phyloP scores from a whole-genome alignment of 2,888 invertebrate species.

The Azorinus chamasolen region DNA sequence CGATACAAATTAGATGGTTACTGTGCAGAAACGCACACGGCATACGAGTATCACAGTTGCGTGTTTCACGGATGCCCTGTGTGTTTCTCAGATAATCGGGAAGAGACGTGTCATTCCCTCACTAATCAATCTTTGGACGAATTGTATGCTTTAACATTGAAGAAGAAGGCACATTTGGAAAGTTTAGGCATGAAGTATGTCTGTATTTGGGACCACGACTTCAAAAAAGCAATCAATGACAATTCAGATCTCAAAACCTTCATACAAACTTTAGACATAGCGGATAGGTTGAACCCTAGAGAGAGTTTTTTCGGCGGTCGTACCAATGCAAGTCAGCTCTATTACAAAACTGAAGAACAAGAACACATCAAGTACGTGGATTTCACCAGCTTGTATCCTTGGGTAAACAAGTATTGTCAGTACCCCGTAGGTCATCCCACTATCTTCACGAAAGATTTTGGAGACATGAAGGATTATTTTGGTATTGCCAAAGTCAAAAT shows the following conservation, averaged over 20 bases:
- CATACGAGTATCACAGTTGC: constrained; percentile 46
- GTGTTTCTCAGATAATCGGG: constrained; percentile 26
- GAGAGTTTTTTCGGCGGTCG: constrained; percentile 76
- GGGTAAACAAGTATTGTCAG: constrained; percentile 64
- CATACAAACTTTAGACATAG: constrained; percentile 13
- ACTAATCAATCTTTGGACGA: constrained; percentile 39
- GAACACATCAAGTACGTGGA: constrained; percentile 70
- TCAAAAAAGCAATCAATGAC: constrained; percentile 24
- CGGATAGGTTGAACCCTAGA: constrained; percentile 55
- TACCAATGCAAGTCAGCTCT: constrained; percentile 68
- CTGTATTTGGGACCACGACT: constrained; percentile 70
- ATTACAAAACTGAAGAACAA: constrained; percentile 35
- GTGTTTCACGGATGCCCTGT: constrained; percentile 38
- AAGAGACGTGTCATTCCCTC: constrained; percentile 9
- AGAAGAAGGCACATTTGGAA: constrained; percentile 33
- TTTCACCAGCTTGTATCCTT: constrained; percentile 59
- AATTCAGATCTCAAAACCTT: constrained; percentile 12
- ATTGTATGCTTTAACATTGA: constrained; percentile 43
- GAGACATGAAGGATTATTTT: constrained; percentile 35
- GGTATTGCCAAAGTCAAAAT: constrained; percentile 46
- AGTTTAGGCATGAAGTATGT: constrained; percentile 45
- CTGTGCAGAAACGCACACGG: constrained; percentile 33
- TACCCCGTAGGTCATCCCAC: constrained; percentile 74
- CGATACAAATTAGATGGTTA: constrained; percentile 43
- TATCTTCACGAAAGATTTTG: constrained; percentile 42